Base-by-base conservation (phyloP, 2,797 vertebrate species). In the Xiphorhynchus erythropygius region DNA sequence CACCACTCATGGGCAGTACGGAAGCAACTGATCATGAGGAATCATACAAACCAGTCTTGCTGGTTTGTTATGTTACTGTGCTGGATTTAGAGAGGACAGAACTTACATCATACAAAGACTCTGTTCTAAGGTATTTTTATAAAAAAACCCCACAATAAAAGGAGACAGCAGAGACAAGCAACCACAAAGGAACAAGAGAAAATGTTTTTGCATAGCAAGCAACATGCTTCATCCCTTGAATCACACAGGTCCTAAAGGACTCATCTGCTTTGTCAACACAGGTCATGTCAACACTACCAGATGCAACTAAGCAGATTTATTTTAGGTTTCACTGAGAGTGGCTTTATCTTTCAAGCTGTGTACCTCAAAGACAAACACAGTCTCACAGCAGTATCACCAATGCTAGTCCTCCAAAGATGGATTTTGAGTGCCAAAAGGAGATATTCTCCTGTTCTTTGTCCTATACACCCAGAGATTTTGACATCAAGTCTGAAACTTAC, bases 1-100 rank as follows among this genome's bases (percentile, higher is more conserved):
- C 6, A 13, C 30, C 19, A 21, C 25, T 41, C 41, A 4, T 0
- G 0, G 76, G 50, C 41, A 83, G 32, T 7, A 23, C 0, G 17
- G 13, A 1, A 74, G 32, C 41, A 35, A 46, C 2, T 19, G 50
- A 76, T 33, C 0, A 4, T 0, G 18, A 84, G 11, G 9, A 56
- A 69, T 30, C 18, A 22, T 35, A 22, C 84, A 68, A 27, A 91
- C 65, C 41, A 46, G 33, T 8, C 50, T 28, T 19, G 9, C 35
- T 23, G 18, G 12, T 42, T 88, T 57, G 68, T 77, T 57, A 28
- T 22, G 18, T 23, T 57, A 18, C 25, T 33, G n/a, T 2, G 2
- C 60, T 30, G 56, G 59, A 39, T 50, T 74, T 56, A n/a, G 35
- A 60, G 49, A 57, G 49, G 60, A 44, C 52, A 74, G 22, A 69